Percentiles rank a stretch among this genome's conserved stretches.
Evolutionary conservation across 2,797 vertebrate genomes (phyloP).

Genomic region (Anabas testudineus): DNA sequence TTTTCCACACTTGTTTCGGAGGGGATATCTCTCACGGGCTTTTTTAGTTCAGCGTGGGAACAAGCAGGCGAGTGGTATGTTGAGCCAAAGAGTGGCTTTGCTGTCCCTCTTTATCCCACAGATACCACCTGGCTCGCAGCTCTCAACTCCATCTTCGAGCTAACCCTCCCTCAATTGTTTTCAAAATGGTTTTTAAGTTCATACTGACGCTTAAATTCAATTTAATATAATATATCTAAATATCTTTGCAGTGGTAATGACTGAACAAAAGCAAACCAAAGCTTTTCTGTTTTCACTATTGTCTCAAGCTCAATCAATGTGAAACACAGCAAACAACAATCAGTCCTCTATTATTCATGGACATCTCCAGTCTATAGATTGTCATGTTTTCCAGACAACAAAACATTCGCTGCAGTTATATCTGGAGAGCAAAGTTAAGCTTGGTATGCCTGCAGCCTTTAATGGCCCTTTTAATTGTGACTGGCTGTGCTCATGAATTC

Average conservation of each 20-base stretch:
- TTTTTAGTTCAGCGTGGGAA: conserved; percentile 58
- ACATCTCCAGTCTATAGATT: conserved; percentile 1
- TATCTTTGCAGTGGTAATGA: conserved; percentile 7
- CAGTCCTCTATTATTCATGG: conserved; percentile 40
- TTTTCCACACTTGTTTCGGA: conserved; percentile 12
- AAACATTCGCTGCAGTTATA: conserved; percentile 41
- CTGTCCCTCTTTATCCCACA: conserved; percentile 51
- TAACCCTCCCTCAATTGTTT: conserved; percentile 14
- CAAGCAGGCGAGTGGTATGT: conserved; percentile 6
- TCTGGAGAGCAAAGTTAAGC: conserved; percentile 42
- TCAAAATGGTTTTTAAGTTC: neutral
- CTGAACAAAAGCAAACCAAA: neutral
- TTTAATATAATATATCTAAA: neutral
- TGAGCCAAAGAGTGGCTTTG: conserved; percentile 49
- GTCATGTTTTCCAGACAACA: conserved; percentile 27
- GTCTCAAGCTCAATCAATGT: neutral
- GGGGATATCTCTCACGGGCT: conserved; percentile 5
- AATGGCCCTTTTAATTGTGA: conserved; percentile 18
- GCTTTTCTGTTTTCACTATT: neutral
- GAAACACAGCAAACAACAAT: neutral
- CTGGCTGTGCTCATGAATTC: neutral
- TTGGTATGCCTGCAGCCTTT: conserved; percentile 30
- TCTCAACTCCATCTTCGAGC: neutral
- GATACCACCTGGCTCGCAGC: conserved; percentile 54
- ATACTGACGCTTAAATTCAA: neutral